A percentile compares a stretch with the other conserved stretches of the same genome.
phyloP scores from a whole-genome alignment of 2,113 vertebrate species.

The Pogona vitticeps region DNA sequence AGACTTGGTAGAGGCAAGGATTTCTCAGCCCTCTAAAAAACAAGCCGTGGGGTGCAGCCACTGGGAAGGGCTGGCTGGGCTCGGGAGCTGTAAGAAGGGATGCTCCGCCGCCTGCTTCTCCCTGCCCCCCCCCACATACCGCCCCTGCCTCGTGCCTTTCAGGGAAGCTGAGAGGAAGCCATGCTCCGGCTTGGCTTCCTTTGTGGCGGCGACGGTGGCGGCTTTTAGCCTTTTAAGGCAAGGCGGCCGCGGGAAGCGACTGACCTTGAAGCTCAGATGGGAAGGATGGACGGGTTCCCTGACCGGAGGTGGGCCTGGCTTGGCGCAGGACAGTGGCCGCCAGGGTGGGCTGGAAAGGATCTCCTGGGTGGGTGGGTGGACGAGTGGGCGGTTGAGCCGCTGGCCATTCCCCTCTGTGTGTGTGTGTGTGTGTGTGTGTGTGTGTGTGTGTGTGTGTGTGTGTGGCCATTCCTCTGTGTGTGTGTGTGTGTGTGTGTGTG shows the following conservation, averaged over 20 bases:
- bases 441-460: no score
- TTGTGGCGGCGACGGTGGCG: no score
- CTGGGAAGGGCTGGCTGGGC: not conserved
- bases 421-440: no score
- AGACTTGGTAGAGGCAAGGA: no score
- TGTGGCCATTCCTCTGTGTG: no score
- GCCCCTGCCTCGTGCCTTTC: not conserved
- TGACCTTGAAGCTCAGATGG: no score
- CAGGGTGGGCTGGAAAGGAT: not conserved
- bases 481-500: no score
- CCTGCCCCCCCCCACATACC: not conserved
- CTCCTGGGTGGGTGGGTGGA: not conserved
- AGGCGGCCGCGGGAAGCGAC: no score
- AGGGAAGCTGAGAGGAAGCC: not conserved
- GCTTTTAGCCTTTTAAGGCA: no score
- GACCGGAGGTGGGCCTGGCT: not conserved
- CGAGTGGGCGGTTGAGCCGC: no score
- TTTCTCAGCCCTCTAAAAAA: not conserved
- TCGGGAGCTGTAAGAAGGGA: not conserved
- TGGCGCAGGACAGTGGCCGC: no score
- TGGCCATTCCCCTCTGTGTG: no score
- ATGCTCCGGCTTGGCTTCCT: not conserved
- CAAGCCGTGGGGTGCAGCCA: not conserved
- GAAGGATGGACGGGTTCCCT: not conserved
- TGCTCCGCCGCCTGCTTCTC: not conserved